These are phyloP conservation scores for Tylochromis polylepis DNA, from an alignment of 2,113 vertebrate genomes.

Conservation along the genomic window DNA sequence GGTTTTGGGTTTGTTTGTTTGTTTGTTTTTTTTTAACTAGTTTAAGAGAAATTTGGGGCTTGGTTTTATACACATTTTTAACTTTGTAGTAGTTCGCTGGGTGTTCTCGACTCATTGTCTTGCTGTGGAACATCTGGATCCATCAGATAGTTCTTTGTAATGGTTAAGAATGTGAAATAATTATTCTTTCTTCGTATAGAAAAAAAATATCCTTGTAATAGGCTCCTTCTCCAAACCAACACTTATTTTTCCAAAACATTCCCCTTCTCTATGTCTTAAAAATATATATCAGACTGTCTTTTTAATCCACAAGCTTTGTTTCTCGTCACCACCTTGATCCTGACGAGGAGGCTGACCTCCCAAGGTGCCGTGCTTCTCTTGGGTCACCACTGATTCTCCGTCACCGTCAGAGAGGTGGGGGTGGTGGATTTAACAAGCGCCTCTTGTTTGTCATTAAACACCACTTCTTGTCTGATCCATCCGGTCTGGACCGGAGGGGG, in stretches of 20 bases:
- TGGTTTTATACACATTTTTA: background rate
- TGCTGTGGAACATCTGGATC: background rate
- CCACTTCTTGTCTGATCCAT: constrained; percentile 3
- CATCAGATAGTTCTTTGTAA: background rate
- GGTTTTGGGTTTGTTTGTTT: no score
- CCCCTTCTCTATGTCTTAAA: background rate
- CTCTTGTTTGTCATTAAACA: constrained; percentile 14
- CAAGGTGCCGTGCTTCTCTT: constrained; percentile 14
- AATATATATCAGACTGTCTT: background rate
- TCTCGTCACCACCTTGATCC: constrained; percentile 14
- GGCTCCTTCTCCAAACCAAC: background rate
- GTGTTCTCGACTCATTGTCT: background rate
- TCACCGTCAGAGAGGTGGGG: background rate
- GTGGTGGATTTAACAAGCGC: constrained; percentile 35
- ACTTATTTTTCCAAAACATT: background rate
- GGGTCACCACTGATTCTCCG: constrained; percentile 11
- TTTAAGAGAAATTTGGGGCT: background rate
- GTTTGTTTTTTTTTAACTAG: no score
- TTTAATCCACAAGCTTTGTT: background rate
- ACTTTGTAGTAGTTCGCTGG: background rate
- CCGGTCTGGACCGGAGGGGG: background rate
- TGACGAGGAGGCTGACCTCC: constrained; percentile 42
- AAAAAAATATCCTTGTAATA: background rate
- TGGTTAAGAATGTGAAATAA: background rate
- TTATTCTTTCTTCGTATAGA: background rate